Evolutionary conservation across 2,888 invertebrate genomes (phyloP).

Genomic region (Pseudolycoriella hygida): DNA sequence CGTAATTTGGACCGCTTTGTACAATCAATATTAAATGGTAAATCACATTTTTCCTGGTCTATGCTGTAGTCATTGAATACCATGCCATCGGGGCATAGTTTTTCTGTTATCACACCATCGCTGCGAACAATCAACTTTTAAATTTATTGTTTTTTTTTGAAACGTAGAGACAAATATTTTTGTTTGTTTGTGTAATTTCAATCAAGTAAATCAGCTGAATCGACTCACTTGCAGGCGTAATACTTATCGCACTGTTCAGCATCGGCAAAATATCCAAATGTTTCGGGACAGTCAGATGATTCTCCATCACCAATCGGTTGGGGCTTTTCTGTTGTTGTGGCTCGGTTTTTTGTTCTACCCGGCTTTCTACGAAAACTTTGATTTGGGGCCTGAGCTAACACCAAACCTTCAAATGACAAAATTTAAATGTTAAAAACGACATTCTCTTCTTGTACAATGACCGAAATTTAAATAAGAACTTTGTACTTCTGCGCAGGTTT

Average conservation of each 20-base stretch:
- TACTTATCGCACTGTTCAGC: slow-evolving; percentile 79
- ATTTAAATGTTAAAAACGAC: too few relatives aligned
- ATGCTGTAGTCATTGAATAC: slow-evolving; percentile 76
- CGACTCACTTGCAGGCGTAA: slow-evolving; percentile 47
- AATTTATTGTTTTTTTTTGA: too few relatives aligned
- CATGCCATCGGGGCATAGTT: slow-evolving; percentile 74
- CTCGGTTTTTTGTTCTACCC: background rate
- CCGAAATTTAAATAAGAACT: too few relatives aligned
- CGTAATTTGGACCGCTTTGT: slow-evolving; percentile 57
- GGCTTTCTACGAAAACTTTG: slow-evolving; percentile 1
- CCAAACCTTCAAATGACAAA: slow-evolving; percentile 15
- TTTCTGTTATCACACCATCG: slow-evolving; percentile 54
- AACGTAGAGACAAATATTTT: too few relatives aligned
- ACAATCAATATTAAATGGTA: slow-evolving; percentile 76
- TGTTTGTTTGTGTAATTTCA: too few relatives aligned
- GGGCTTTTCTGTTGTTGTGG: slow-evolving; percentile 2
- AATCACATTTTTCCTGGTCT: slow-evolving; percentile 69
- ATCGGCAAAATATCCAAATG: slow-evolving; percentile 69
- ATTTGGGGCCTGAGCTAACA: slow-evolving; percentile 19
- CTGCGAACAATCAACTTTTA: slow-evolving; percentile 23
- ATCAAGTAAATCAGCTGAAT: too few relatives aligned
- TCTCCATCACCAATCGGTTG: slow-evolving; percentile 32
- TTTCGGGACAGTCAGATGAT: slow-evolving; percentile 58
- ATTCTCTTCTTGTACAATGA: too few relatives aligned
- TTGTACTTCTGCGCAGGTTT: too few relatives aligned